Evolutionary conservation across 2,113 vertebrate genomes (phyloP), one percentile per base, ranked within the genome.

Genomic region (Parus major): DNA sequence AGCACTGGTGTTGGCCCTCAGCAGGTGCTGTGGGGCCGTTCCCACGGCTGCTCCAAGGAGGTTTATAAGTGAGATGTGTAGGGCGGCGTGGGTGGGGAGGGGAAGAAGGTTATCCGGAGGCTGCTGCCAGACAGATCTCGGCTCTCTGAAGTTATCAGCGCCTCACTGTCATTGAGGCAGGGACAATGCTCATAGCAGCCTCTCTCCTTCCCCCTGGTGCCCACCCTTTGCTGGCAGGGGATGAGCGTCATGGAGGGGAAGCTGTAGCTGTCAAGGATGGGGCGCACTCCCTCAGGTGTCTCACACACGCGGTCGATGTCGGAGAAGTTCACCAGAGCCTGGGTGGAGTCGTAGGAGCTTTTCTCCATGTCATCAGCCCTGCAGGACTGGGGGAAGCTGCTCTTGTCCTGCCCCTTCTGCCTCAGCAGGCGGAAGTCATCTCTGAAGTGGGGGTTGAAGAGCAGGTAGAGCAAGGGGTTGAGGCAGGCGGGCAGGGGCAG

Each of bases 401-500:
- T 94, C 12, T 96, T 96, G 59, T 97, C 77, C 63, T 98, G 98
- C 22, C 97, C 69, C 35, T 96, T 97, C 59, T 12, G 88, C 29
- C 85, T 94, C 95, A 99, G 98, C 77, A 98, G 97, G 84, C 98
- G 98, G 55, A 98, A 97, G 89, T 99, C 98, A 65, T 99, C 98
- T 95, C 98, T 98, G 96, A 97, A 98, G 95, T 98, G 98, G 11
- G 98, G 98, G 86, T 98, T 99, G 98, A 99, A 99, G 77, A 99
- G 97, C 59, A 99, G 97, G 95, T 99, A 99, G 76, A 99, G 98
- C 96, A 99, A 94, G 0, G 99, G 99, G 96, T 99, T 99, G 84
- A 99, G 98, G 97, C 99, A 99, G 77, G 99, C 98, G 0, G 99
- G 99, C 92, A 99, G 97, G 3, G 99, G 99, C 94, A 99, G 97